Evolutionary conservation across 2,888 invertebrate species (phyloP), one percentile per base, ranked within the genome.

Genomic region (Pseudococcus viburni): DNA sequence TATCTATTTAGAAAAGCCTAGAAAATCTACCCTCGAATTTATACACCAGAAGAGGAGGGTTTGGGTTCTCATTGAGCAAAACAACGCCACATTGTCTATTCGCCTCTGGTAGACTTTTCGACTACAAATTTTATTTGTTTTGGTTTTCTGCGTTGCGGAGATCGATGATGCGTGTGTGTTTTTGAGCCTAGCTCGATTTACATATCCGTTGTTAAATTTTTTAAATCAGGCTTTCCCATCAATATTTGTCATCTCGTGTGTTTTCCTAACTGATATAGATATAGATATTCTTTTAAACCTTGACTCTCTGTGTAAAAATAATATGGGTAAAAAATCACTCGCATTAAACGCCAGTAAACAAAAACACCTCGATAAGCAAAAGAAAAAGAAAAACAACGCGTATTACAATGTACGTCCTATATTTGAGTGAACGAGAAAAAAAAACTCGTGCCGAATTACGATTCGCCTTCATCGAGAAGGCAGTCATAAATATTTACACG

Each of bases 281-380:
- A n/a, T 33, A 80, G 22, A 80, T 42, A 46, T 80, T n/a, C n/a
- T 42, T 42, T 33, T 3, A 46, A 80, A 80, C 80, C 80, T 80
- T 80, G 80, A 80, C 80, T 80, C 5, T 33, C 3, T 59, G 19
- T 19, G 33, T 73, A 80, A 80, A 80, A 80, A 80, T 80, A 80
- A 15, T 80, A 42, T 15, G 7, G 22, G 12, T 73, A 12, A 80
- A 80, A 80, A 80, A 80, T 42, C 33, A 22, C 22, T 73, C 42
- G 80, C 42, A 80, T 39, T 80, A 42, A 42, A 42, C 26, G 15
- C 42, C 5, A 12, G 80, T 80, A 80, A 80, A 80, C 80, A 80
- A 80, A 80, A 80, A 80, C 42, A 80, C 80, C n/a, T 80, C 33
- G 80, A 33, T 73, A 80, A 80, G n/a, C 15, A 80, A 42, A 77